phyloP scores from a whole-genome alignment of 2,113 vertebrate genomes.

The Rhinichthys klamathensis region DNA sequence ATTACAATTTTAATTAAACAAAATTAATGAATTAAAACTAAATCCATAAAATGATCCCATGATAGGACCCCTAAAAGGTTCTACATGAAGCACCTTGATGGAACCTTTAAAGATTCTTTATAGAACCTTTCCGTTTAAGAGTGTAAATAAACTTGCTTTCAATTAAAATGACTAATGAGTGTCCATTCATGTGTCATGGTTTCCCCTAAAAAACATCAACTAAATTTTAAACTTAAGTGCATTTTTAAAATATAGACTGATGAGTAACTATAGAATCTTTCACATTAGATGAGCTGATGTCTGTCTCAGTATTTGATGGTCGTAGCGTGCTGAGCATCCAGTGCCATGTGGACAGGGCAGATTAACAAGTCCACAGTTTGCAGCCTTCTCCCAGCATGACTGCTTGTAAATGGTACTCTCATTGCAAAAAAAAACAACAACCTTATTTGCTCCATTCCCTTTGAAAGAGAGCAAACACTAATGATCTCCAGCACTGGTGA shows the following conservation, averaged over 20 bases:
- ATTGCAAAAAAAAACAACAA: slow-evolving; percentile 69
- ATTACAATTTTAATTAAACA: no score
- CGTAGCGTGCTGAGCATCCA: slow-evolving; percentile 70
- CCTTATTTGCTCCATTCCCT: slow-evolving; percentile 70
- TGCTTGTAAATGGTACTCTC: slow-evolving; percentile 78
- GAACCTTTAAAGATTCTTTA: no score
- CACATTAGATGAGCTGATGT: slow-evolving; percentile 38
- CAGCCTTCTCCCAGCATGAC: slow-evolving; percentile 73
- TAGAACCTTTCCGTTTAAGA: no score
- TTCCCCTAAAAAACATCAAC: background rate
- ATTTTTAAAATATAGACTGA: slow-evolving; percentile 23
- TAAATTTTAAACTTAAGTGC: background rate
- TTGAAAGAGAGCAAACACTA: slow-evolving; percentile 73
- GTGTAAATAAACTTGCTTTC: slow-evolving; percentile 5
- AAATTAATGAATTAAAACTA: no score
- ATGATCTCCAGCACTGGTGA: slow-evolving; percentile 64
- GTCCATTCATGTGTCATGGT: slow-evolving; percentile 18
- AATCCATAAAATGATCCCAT: no score
- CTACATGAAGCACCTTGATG: no score
- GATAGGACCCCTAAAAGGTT: no score
- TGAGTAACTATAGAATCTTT: slow-evolving; percentile 21
- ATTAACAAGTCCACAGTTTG: slow-evolving; percentile 72
- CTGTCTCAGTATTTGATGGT: slow-evolving; percentile 52
- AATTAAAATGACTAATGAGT: background rate
- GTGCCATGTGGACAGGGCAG: slow-evolving; percentile 74